Base-by-base conservation (phyloP, 2,888 invertebrate species). In the Dicyrtoma fusca region DNA sequence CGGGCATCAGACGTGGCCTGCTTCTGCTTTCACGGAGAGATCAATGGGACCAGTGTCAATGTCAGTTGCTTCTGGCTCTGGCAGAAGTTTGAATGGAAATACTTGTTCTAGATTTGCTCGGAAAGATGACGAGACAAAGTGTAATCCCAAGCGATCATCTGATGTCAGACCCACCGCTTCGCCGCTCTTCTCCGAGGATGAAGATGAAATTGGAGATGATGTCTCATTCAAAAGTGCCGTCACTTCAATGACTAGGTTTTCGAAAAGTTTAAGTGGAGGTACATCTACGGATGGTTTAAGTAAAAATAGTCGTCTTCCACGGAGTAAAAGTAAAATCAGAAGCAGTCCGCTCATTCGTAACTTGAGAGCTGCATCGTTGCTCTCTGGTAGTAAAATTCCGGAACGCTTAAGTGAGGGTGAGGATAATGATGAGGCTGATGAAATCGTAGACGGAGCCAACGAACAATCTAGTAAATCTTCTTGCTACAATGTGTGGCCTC, bases 71-170 rank as follows among this genome's bases (percentile, higher is more conserved):
- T 34, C 34, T 8, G 34, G 34, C 3, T 8, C 34, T 34, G 34
- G 34, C 34, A 34, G 34, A 34, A 34, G 34, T 34, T 34, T 34
- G 8, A 34, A 34, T 34, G 34, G 34, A 34, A 55, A 68, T 55
- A 55, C 53, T n/a, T 68, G 68, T 19, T 68, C 68, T n/a, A 26
- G 68, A 13, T 68, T 68, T 51, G 68, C 55, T 4, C 53, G 68
- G 34, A 53, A 44, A 51, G 57, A 55, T 19, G 4, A 8, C 10
- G 49, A 49, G 3, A 8, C 17, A 8, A 51, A 25, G 26, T n/a
- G 19, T 13, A 23, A 17, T 42, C 6, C 10, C 11, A 34, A 26
- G 26, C 68, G 59, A 14, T 26, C 26, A 19, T 10, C n/a, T n/a
- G 42, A 68, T 6, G 26, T n/a, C 19, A 25, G 55, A 5, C n/a